Base-by-base conservation (phyloP, 2,888 invertebrate genomes). In the Aphelenchoides bicaudatus region DNA sequence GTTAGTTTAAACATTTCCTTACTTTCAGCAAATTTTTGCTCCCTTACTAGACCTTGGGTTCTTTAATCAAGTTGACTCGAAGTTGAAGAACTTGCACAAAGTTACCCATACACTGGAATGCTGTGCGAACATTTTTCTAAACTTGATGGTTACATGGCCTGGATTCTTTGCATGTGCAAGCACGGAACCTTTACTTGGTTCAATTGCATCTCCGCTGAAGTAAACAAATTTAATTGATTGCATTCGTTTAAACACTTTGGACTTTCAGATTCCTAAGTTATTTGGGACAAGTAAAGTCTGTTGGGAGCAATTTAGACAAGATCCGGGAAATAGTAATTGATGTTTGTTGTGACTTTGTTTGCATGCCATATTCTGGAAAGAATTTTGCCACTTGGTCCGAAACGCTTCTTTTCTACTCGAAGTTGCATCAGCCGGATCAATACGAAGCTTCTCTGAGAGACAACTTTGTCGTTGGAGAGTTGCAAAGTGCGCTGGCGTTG, bases 21-120 rank as follows among this genome's bases (percentile, higher is more conserved):
- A 56, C 79, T 84, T 93, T 58, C 86, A 90, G 80, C 88, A 88
- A 80, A 85, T 96, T 49, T 87, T 90, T 58, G 90, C 92, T 16
- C 92, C 93, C 0, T 91, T 92, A 80, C 91, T 92, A 76, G 93
- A 93, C 43, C 65, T 72, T 31, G 73, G 72, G 13, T 67, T 75
- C 58, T 75, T 75, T 56, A 63, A 70, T 30, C 62, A 63, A 8
- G 30, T 27, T n/a, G 60, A 63, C 39, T 50, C 16, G 28, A 49
- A 52, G 39, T 52, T 37, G 10, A 34, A 27, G 23, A 39, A 58
- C 46, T 29, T 37, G 37, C 21, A 38, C n/a, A 62, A 29, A 25
- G 39, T 23, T 5, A 38, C 38, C 1, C 47, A 38, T n/a, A 46
- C 37, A 13, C n/a, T 43, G 10, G 49, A 62, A 27, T 31, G 29